Conservation (phyloP, 1,140 invertebrate species). For the Cherax quadricarinatus region DNA sequence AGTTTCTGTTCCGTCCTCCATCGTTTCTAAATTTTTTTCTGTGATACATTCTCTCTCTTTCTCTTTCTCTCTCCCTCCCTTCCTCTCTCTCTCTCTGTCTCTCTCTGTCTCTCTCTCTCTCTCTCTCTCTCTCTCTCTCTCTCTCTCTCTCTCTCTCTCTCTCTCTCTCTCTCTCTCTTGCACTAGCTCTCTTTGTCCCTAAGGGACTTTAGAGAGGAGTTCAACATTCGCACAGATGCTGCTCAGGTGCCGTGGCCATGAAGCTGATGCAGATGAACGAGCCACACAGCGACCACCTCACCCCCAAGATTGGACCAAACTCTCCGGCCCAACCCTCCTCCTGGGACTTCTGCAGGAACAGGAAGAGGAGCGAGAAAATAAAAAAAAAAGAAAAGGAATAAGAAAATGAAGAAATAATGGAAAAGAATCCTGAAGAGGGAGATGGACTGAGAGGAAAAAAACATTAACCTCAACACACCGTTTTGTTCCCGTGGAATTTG, state of each 20-base stretch:
- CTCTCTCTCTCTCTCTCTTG: background rate
- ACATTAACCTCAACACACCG: background rate
- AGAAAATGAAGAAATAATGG: background rate
- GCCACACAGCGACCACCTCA: background rate
- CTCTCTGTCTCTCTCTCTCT: too few species aligned
- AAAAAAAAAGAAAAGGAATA: conserved; percentile 14
- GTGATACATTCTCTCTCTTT: background rate
- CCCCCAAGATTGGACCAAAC: background rate
- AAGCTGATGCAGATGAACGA: conserved; percentile 26
- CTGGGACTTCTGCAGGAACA: background rate
- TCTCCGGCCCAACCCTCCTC: background rate
- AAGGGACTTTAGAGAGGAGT: background rate
- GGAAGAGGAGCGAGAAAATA: background rate
- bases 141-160: background rate
- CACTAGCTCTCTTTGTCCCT: background rate
- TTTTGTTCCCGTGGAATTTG: too few species aligned
- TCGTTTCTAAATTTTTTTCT: background rate
- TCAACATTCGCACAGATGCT: background rate
- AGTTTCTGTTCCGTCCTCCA: too few species aligned
- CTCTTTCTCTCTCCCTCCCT: conserved; percentile 9
- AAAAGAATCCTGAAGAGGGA: background rate
- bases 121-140: conserved; percentile 13
- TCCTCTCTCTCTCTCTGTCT: background rate
- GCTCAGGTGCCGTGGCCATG: background rate
- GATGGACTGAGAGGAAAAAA: background rate